Evolutionary conservation across 2,888 invertebrate species (phyloP), one percentile per base, ranked within the genome.

Genomic region (Eristalis tenax): DNA sequence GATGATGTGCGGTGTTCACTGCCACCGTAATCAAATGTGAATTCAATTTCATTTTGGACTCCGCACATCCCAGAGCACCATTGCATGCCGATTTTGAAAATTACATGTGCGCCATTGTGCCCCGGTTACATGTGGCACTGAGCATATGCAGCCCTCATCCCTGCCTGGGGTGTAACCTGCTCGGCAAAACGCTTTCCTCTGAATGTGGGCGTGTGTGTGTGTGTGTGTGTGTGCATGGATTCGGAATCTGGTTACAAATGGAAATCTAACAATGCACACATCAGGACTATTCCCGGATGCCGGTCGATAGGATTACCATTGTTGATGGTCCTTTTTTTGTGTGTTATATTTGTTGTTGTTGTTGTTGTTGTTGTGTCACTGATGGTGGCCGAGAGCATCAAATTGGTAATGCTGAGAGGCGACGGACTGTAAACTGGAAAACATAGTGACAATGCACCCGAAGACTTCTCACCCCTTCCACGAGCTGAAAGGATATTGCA

Each of bases 51-150:
- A 79, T 83, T 83, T 83, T 64, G 68, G 76, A 76, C 69, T 69
- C 69, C 71, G 35, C 79, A 83, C 59, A 75, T 68, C 79, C 83
- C 83, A 65, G 80, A 73, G 80, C 76, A 80, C 40, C 83, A 83
- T 83, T 87, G 87, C 87, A 83, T 87, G 87, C 76, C 83, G 83
- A 87, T 87, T 87, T 86, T 71, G 66, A 80, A 87, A 87, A 87
- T 87, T 83, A 80, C 87, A 80, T 87, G 87, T 87, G 87, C 76
- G 87, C 87, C 87, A 87, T 87, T 87, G 87, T 87, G 83, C 66
- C 80, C 71, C 38, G 64, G 83, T 83, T 79, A 83, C 75, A 78
- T 38, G 66, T 50, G 50, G 22, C 32, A 26, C 56, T 26, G 71
- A 61, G 71, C 76, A 73, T 66, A 59, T 50, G 50, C 50, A 50